These are phyloP conservation scores for Pogonophryne albipinna DNA, from an alignment of 2,797 vertebrate species.

Conservation along the genomic window DNA sequence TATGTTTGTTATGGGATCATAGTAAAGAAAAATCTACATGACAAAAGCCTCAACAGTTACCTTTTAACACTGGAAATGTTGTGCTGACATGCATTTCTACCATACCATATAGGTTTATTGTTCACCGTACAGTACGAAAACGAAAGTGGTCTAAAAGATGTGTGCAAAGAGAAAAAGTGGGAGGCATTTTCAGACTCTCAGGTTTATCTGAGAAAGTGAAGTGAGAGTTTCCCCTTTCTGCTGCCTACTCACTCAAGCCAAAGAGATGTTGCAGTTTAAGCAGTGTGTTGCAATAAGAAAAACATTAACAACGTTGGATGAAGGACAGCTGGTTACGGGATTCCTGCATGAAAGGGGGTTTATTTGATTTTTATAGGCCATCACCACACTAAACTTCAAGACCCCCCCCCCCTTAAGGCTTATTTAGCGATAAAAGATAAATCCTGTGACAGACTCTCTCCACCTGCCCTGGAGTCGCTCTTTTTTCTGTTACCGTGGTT, in stretches of 20 bases:
- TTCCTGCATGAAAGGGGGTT: conserved; percentile 9
- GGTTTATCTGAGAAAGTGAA: conserved; percentile 28
- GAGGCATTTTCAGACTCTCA: conserved; percentile 8
- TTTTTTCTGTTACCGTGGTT: conserved; percentile 74
- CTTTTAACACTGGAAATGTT: neutral
- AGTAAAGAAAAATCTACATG: neutral
- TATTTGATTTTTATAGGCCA: conserved; percentile 15
- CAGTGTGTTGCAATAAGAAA: conserved; percentile 29
- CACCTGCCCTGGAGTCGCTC: too few species aligned
- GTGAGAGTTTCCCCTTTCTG: conserved; percentile 22
- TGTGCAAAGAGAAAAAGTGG: neutral
- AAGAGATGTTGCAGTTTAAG: neutral
- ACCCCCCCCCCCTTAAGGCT: conserved; percentile 5
- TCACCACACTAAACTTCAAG: conserved; percentile 28
- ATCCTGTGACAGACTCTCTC: conserved; percentile 32
- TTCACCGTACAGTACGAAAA: neutral
- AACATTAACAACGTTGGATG: conserved; percentile 22
- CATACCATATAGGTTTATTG: neutral
- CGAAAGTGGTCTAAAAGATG: neutral
- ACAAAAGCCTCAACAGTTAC: neutral
- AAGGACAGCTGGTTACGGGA: conserved; percentile 3
- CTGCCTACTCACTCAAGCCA: neutral
- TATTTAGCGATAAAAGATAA: conserved; percentile 51
- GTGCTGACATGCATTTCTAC: neutral
- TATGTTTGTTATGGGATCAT: neutral